A percentile compares a stretch with the other conserved stretches of the same genome.
phyloP scores from a whole-genome alignment of 2,797 vertebrate genomes.

The Anguilla marmorata region DNA sequence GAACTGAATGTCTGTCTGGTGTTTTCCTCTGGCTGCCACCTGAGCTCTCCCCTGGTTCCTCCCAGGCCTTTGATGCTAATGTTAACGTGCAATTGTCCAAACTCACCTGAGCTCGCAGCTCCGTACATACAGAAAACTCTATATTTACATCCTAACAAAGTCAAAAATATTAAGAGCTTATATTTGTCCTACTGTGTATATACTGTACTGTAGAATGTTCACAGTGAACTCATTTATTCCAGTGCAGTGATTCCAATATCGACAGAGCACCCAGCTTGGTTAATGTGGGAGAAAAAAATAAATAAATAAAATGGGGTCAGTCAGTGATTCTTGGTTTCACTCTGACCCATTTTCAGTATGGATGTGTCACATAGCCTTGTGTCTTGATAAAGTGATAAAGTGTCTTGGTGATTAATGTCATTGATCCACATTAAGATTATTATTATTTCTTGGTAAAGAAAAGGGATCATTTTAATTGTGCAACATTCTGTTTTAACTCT shows the following conservation, averaged over 20 bases:
- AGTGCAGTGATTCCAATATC: neutral
- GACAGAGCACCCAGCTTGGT: neutral
- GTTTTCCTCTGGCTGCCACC: neutral
- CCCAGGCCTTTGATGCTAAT: neutral
- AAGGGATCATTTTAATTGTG: neutral
- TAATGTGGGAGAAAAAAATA: conserved; percentile 7
- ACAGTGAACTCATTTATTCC: neutral
- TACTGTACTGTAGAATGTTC: neutral
- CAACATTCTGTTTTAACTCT: neutral
- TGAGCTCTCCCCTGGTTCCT: neutral
- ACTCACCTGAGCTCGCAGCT: neutral
- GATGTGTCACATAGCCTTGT: neutral
- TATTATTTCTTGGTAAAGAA: neutral
- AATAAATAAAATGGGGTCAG: neutral
- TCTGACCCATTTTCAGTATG: conserved; percentile 20
- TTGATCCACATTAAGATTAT: conserved; percentile 17
- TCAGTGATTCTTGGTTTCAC: neutral
- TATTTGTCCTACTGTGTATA: neutral
- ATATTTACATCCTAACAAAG: neutral
- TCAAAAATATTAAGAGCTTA: neutral
- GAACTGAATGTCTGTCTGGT: neutral
- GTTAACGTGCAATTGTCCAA: neutral
- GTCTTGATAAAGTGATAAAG: too few relatives aligned
- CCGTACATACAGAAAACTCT: neutral
- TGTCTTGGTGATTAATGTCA: conserved; percentile 9